Percentiles rank a stretch among this genome's conserved stretches.
Evolutionary conservation across 2,797 vertebrate genomes (phyloP).

Genomic region (Clarias pachynema): DNA sequence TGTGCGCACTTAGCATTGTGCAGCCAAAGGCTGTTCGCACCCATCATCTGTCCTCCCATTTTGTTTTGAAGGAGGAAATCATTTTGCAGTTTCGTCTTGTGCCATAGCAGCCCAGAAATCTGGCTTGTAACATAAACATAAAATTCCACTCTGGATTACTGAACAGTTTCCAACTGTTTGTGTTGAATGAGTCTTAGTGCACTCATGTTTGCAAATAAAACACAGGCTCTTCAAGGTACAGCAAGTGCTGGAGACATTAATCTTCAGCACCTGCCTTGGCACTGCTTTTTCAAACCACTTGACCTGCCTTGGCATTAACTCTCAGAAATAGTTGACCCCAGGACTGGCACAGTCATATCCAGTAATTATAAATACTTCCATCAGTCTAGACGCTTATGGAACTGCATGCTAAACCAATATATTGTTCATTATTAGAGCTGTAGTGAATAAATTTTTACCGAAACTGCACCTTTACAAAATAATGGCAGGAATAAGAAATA

Average conservation of each 20-base stretch:
- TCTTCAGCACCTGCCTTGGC: slow-evolving; percentile 58
- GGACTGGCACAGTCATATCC: slow-evolving; percentile 47
- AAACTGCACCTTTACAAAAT: neutral
- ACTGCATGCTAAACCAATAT: neutral
- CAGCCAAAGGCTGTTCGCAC: slow-evolving; percentile 54
- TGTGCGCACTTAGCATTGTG: slow-evolving; percentile 38
- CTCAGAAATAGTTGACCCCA: slow-evolving; percentile 45
- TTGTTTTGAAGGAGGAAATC: slow-evolving; percentile 56
- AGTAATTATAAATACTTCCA: slow-evolving; percentile 42
- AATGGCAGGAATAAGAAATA: neutral
- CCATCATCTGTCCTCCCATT: slow-evolving; percentile 53
- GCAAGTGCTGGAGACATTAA: slow-evolving; percentile 46
- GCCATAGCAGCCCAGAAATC: slow-evolving; percentile 47
- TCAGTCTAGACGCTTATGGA: slow-evolving; percentile 3
- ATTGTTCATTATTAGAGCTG: neutral
- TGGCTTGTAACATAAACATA: slow-evolving; percentile 52
- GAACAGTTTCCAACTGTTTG: slow-evolving; percentile 57
- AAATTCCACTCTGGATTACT: slow-evolving; percentile 54
- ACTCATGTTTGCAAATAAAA: slow-evolving; percentile 66
- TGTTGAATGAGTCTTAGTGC: slow-evolving; percentile 58
- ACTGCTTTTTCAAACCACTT: slow-evolving; percentile 40
- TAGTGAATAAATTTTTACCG: neutral
- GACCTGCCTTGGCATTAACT: slow-evolving; percentile 31
- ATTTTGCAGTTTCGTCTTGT: slow-evolving; percentile 49
- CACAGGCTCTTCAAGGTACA: slow-evolving; percentile 53